Evolutionary conservation across 1,140 invertebrate species (phyloP).

Genomic region (Drosophila guanche): DNA sequence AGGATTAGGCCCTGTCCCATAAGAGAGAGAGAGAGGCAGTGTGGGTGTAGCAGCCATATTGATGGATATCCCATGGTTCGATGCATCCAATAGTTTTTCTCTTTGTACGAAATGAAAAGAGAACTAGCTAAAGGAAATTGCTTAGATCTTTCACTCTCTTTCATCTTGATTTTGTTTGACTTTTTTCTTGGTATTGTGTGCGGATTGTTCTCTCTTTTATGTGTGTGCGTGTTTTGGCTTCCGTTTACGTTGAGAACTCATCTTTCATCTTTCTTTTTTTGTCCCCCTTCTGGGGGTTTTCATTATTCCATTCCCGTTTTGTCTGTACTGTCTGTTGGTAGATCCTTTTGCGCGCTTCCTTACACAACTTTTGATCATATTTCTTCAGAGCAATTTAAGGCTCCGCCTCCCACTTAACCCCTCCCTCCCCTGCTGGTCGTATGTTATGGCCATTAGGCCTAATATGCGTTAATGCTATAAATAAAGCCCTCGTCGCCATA

Average conservation of each 20-base stretch:
- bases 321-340: background rate
- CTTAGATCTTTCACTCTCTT: slow-evolving; percentile 15
- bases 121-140: slow-evolving; percentile 22
- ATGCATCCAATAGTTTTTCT: slow-evolving; percentile 14
- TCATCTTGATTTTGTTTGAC: background rate
- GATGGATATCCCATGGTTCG: slow-evolving; percentile 25
- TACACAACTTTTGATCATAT: slow-evolving; percentile 59
- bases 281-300: background rate
- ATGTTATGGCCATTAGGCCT: slow-evolving; percentile 78
- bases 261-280: too few species aligned
- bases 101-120: background rate
- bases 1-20: slow-evolving; percentile 23
- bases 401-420: background rate
- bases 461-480: slow-evolving; percentile 81
- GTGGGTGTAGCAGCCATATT: background rate
- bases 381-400: slow-evolving; percentile 45
- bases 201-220: too few species aligned
- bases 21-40: too few species aligned
- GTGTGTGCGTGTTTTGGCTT: background rate
- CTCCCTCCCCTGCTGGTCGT: slow-evolving; percentile 22
- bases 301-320: background rate
- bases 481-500: slow-evolving; percentile 73
- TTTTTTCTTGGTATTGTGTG: slow-evolving; percentile 17
- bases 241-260: too few species aligned
- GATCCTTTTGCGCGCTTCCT: background rate